Evolutionary conservation across 2,888 invertebrate species (phyloP).

Genomic region (Ochlodes sylvanus): DNA sequence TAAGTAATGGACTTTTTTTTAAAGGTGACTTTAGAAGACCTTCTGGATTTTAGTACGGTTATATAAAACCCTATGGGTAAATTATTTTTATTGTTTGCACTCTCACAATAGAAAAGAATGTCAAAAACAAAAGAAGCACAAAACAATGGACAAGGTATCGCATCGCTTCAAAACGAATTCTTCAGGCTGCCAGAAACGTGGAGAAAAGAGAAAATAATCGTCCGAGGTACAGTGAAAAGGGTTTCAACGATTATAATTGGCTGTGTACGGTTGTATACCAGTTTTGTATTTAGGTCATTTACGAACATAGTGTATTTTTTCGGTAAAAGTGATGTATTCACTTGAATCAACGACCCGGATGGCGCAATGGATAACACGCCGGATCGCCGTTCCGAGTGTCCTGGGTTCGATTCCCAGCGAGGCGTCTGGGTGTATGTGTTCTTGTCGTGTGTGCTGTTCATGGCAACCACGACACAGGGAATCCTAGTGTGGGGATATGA

Average conservation of each 20-base stretch:
- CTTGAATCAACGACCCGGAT: no score
- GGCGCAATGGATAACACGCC: no score
- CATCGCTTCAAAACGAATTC: constrained; percentile 9
- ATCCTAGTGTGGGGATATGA: no score
- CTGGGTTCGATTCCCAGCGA: no score
- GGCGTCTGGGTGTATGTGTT: no score
- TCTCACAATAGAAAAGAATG: background rate
- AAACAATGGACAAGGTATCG: constrained; percentile 5
- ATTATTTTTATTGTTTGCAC: background rate
- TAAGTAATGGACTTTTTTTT: no score
- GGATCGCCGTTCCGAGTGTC: no score
- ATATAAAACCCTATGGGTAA: background rate
- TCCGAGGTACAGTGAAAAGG: background rate
- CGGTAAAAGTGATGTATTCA: background rate
- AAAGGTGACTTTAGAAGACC: no score
- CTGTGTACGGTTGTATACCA: background rate
- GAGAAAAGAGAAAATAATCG: background rate
- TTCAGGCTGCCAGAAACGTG: constrained; percentile 4
- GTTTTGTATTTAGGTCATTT: background rate
- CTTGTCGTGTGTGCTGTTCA: no score
- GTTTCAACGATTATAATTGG: background rate
- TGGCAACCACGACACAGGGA: no score
- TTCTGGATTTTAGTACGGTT: no score
- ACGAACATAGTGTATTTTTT: background rate
- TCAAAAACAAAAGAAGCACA: constrained; percentile 10